Evolutionary conservation across 2,797 vertebrate species (phyloP), one percentile per base, ranked within the genome.

Genomic region (Poecile montanus): DNA sequence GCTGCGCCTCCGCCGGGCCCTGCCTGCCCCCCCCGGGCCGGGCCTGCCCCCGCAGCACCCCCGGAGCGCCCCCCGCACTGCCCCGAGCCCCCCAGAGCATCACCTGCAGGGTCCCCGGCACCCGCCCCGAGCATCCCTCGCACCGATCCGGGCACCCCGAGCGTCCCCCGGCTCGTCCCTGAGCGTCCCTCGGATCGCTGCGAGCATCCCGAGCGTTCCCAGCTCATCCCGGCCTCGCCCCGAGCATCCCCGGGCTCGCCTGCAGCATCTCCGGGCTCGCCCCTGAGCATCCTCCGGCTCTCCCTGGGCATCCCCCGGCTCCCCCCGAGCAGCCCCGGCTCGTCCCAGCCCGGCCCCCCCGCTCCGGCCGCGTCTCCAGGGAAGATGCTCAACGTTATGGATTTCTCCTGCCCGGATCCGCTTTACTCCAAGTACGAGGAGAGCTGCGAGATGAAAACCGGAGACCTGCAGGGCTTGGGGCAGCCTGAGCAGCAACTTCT

Each of bases 331-430:
- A 57, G n/a, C 65, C 17, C 66, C 16, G 32, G 45, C 34, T 54
- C 29, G 4, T 25, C 36, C 68, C 74, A 19, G 38, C 57, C 23
- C 42, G 48, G 38, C 32, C 38, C 16, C 5, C 18, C 27, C 1
- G 23, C 85, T 67, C 66, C 50, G 21, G 42, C 85, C 44, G 19
- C 38, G 38, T 58, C 25, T 85, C 96, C 97, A 19, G 21, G 85
- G 97, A 98, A 96, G 96, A 99, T 99, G 98, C 98, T 99, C 95
- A 99, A 98, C 97, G 98, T 98, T 96, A 98, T 99, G 98, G 99
- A 99, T 98, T 98, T 98, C 97, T 98, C 98, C 94, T 98, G 98
- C 95, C 98, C 99, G 98, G 99, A 99, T 95, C 97, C 98, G 18
- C 98, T 98, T 89, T 99, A 98, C 75, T 97, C 98, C 60, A 99